phyloP scores from a whole-genome alignment of 2,888 invertebrate genomes.

The Macrosoma leucophasiata region DNA sequence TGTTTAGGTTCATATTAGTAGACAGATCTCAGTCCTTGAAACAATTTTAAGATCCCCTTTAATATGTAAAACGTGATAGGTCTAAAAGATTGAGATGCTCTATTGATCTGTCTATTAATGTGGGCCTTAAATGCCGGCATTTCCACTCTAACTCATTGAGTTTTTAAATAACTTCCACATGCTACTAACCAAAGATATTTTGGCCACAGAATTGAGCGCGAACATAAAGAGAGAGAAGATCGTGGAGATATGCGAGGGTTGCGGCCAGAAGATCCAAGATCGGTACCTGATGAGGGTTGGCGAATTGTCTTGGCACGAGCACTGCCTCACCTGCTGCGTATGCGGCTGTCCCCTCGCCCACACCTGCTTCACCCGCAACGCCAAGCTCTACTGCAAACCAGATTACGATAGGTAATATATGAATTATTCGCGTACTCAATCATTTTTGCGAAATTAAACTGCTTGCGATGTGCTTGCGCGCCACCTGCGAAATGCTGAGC shows the following conservation, averaged over 20 bases:
- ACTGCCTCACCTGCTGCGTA: constrained; percentile 95
- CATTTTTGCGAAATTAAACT: constrained; percentile 14
- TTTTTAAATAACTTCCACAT: constrained; percentile 35
- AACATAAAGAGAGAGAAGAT: constrained; percentile 86
- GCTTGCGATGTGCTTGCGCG: constrained; percentile 21
- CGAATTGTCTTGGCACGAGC: constrained; percentile 97
- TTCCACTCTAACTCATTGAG: too few relatives aligned
- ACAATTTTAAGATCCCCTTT: too few relatives aligned
- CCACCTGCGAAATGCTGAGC: constrained; percentile 34
- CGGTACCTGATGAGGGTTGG: constrained; percentile 96
- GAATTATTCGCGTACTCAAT: constrained; percentile 13
- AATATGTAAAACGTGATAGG: too few relatives aligned
- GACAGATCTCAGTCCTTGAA: too few relatives aligned
- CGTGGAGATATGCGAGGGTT: constrained; percentile 94
- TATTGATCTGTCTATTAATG: too few relatives aligned
- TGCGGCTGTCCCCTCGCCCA: constrained; percentile 93
- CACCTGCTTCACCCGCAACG: constrained; percentile 95
- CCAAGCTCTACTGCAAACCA: constrained; percentile 96
- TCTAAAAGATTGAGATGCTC: too few relatives aligned
- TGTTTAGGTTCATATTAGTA: too few relatives aligned
- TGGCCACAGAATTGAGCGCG: constrained; percentile 59
- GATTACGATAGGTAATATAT: constrained; percentile 93
- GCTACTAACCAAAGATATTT: constrained; percentile 45
- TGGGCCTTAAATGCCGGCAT: too few relatives aligned
- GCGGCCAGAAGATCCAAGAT: constrained; percentile 96